Percentiles rank a stretch among this genome's conserved stretches.
These are phyloP conservation scores for Aethina tumida DNA, from an alignment of 1,140 invertebrate genomes.

Conservation along the genomic window DNA sequence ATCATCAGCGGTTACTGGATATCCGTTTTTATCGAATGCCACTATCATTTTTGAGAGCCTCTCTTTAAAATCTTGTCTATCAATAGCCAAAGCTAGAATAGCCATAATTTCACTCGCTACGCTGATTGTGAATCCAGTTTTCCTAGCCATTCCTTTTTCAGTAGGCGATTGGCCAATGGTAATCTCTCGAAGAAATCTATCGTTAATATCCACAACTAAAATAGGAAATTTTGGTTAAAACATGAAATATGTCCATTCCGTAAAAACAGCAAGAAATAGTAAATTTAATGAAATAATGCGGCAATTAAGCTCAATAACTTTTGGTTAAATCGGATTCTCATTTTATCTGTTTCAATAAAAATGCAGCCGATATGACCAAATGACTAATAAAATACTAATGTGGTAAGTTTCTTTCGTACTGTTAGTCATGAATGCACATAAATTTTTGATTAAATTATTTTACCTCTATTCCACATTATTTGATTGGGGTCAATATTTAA, in stretches of 20 bases:
- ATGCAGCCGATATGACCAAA: too few species aligned
- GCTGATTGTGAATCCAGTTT: slow-evolving; percentile 83
- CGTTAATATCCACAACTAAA: slow-evolving; percentile 91
- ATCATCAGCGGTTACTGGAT: slow-evolving; percentile 91
- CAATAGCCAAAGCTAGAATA: slow-evolving; percentile 66
- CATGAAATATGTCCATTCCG: too few species aligned
- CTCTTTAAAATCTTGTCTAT: slow-evolving; percentile 77
- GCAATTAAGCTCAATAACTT: too few species aligned
- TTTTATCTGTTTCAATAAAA: too few species aligned
- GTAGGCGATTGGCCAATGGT: slow-evolving; percentile 89
- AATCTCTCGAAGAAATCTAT: slow-evolving; percentile 91
- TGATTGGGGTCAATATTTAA: slow-evolving; percentile 86
- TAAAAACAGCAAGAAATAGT: too few species aligned
- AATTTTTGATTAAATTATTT: too few species aligned
- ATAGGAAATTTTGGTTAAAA: too few species aligned
- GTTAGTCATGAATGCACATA: too few species aligned
- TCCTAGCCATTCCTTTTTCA: slow-evolving; percentile 79
- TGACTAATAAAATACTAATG: too few species aligned
- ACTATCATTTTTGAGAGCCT: slow-evolving; percentile 89
- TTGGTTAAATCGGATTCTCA: too few species aligned
- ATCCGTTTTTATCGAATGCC: slow-evolving; percentile 70
- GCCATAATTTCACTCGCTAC: slow-evolving; percentile 99
- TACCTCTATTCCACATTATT: slow-evolving; percentile 92
- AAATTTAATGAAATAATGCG: too few species aligned
- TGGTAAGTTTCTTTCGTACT: too few species aligned